Evolutionary conservation across 2,888 invertebrate genomes (phyloP), one percentile per base, ranked within the genome.

Genomic region (Ennomos quercinarius): DNA sequence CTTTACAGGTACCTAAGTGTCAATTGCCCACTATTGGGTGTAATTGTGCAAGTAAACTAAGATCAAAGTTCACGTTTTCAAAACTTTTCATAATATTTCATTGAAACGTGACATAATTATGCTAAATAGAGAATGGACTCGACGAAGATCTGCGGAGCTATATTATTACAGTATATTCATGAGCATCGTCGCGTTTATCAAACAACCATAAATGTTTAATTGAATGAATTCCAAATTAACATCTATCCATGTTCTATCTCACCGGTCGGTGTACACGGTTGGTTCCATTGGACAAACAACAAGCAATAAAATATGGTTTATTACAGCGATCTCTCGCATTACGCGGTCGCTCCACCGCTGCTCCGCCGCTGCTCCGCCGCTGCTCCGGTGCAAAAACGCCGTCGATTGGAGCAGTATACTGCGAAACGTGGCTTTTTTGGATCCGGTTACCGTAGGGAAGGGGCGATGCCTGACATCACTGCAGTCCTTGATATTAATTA

Each of bases 361-460:
- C 9, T 1, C 11, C 6, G n/a, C 40, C 8, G 17, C 41, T 6
- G 46, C 41, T 3, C 17, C 44, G 27, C 11, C 40, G 53, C 41
- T 3, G 47, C 41, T 3, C 17, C 44, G 27, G 10, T 36, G 53
- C 53, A 59, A 59, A 59, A 59, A 59, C 52, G 39, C 44, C 53
- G 37, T 10, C 13, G 44, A 39, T 41, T 17, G 34, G 50, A 39
- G 45, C 58, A 49, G 49, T 44, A 54, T 61, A 63, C 52, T 48
- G 67, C 45, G 61, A 57, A 60, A 57, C 55, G 58, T 44, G 46
- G 56, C 50, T 64, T 67, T 67, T 62, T 62, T 55, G 47, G 50
- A 61, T 63, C 67, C 62, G 62, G 66, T 53, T 47, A 58, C 12
- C 9, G 37, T 61, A 59, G 63, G 36, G 55, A 51, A 35, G 58